Base-by-base conservation (phyloP, 1,140 invertebrate genomes). In the Diachasma alloeum region DNA sequence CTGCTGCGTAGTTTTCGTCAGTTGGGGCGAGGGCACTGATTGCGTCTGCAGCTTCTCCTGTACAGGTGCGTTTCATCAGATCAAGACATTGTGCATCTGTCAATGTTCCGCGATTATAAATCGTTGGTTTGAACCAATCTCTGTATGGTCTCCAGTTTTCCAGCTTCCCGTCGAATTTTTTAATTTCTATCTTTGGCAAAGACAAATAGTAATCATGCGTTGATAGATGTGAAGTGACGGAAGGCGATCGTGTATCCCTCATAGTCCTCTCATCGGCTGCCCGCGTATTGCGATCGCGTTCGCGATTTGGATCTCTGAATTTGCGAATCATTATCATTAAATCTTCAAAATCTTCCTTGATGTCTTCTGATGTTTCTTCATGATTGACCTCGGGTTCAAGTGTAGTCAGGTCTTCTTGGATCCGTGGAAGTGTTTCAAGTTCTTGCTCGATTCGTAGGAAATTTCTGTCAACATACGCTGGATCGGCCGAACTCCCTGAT, bases 121-220 rank as follows among this genome's bases (percentile, higher is more conserved):
- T 69, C 8, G 74, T 75, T 26, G 15, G 15, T 9, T 42, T 66
- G 24, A 75, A 75, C 74, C 74, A 75, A 68, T 75, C 74, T 46
- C 63, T 10, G 13, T 68, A 75, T 10, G 56, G 9, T 4, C 74
- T 56, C 74, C 74, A 75, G 11, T 75, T 42, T 26, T 75, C 74
- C 10, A 75, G 24, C 17, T 26, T 48, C n/a, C n/a, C n/a, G n/a
- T n/a, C n/a, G n/a, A n/a, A n/a, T n/a, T n/a, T n/a, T n/a, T n/a
- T n/a, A n/a, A 42, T 42, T 67, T 67, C 56, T 11, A 74, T 53
- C 37, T 74, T 74, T 13, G 73, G 73, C 15, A 74, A 6, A 8
- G 36, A 44, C 44, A 19, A 17, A 13, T 66, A 15, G 19, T 74
- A 74, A 42, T 74, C 73, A 11, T 42, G 24, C 24, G 36, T 17